These are phyloP conservation scores for Aphodius granarius DNA, from an alignment of 2,888 invertebrate genomes.

Conservation along the genomic window DNA sequence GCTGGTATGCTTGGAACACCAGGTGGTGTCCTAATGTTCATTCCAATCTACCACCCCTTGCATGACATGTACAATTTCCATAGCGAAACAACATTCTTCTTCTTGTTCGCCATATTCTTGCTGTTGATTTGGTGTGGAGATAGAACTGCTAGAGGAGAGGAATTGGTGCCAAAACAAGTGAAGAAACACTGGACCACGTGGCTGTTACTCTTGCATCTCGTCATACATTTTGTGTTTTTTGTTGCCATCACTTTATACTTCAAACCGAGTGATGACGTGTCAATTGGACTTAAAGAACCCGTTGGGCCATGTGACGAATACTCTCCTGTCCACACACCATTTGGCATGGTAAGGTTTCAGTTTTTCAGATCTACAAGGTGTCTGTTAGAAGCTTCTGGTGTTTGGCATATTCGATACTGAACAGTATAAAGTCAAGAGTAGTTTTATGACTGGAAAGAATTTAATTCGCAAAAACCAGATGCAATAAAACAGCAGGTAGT, in stretches of 20 bases:
- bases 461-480: no score
- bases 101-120: slow-evolving; percentile 63
- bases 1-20: slow-evolving; percentile 71
- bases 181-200: slow-evolving; percentile 44
- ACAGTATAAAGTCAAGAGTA: no score
- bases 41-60: slow-evolving; percentile 75
- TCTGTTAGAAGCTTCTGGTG: no score
- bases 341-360: slow-evolving; percentile 66
- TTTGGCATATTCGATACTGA: no score
- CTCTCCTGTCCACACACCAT: slow-evolving; percentile 63
- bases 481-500: no score
- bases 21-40: slow-evolving; percentile 71
- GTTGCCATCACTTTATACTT: slow-evolving; percentile 64
- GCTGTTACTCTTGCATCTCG: slow-evolving; percentile 56
- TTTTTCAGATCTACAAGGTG: no score
- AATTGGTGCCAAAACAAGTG: slow-evolving; percentile 27
- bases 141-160: slow-evolving; percentile 51
- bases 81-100: slow-evolving; percentile 71
- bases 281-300: slow-evolving; percentile 73
- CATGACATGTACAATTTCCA: slow-evolving; percentile 71
- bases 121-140: slow-evolving; percentile 65
- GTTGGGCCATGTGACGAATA: slow-evolving; percentile 71
- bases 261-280: slow-evolving; percentile 67
- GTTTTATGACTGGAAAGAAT: no score
- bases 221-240: slow-evolving; percentile 67